Percentiles rank a stretch among this genome's conserved stretches.
phyloP scores from a whole-genome alignment of 2,797 vertebrate genomes.

The Alca torda region DNA sequence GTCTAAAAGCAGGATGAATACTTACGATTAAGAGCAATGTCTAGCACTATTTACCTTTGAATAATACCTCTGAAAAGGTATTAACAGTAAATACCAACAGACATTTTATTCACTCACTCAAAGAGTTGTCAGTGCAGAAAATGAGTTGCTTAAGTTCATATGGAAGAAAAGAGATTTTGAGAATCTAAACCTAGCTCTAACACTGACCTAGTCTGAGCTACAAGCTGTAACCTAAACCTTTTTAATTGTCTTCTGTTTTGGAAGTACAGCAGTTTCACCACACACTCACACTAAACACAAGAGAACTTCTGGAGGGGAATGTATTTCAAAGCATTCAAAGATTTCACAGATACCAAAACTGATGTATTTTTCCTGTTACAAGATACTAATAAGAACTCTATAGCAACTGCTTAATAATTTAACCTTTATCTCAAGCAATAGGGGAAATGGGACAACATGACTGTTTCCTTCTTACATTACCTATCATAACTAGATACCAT shows the following conservation, averaged over 20 bases:
- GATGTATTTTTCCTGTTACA: not conserved
- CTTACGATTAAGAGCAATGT: not conserved
- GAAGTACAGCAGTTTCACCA: not conserved
- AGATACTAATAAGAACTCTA: not conserved
- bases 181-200: not conserved
- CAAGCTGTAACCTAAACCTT: not conserved
- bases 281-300: not conserved
- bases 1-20: not conserved
- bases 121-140: not conserved
- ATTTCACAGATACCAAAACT: not conserved
- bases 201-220: not conserved
- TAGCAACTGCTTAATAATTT: not conserved
- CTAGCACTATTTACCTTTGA: not conserved
- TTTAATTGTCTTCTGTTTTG: not conserved
- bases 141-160: not conserved
- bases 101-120: not conserved
- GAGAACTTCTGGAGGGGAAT: not conserved
- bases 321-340: not conserved
- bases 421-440: not conserved
- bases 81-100: not conserved
- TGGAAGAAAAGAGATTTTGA: not conserved
- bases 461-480: not conserved
- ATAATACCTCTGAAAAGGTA: not conserved
- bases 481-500: not conserved
- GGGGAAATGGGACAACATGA: not conserved